Evolutionary conservation across 2,797 vertebrate species (phyloP).

Genomic region (Gallirallus australis): DNA sequence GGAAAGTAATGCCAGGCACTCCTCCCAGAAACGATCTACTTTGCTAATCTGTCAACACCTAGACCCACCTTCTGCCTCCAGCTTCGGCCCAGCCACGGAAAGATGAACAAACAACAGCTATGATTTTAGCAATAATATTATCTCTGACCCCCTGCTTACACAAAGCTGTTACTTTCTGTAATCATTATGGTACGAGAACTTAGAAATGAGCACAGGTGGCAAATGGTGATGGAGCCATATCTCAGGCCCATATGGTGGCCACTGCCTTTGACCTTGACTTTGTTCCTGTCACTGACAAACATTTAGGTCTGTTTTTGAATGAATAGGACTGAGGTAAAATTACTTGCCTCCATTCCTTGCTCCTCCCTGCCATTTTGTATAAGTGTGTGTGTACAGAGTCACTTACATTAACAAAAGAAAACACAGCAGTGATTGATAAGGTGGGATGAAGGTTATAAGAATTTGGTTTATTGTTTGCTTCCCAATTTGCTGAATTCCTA

Average conservation of each 20-base stretch:
- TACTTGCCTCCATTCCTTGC: neutral
- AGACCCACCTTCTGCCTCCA: neutral
- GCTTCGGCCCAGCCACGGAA: neutral
- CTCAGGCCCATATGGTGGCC: neutral
- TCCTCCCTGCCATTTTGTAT: neutral
- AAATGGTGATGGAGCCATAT: neutral
- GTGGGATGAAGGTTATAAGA: neutral
- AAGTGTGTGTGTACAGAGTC: neutral
- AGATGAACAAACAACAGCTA: neutral
- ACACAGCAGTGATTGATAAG: neutral
- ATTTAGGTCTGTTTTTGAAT: neutral
- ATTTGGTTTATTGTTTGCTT: neutral
- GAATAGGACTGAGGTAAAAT: neutral
- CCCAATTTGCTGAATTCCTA: neutral
- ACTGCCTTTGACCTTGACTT: slow-evolving; percentile 17
- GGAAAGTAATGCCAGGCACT: neutral
- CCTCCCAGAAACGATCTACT: neutral
- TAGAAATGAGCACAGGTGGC: neutral
- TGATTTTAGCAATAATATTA: neutral
- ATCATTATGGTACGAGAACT: neutral
- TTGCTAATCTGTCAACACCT: neutral
- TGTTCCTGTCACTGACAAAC: neutral
- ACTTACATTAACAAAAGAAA: neutral
- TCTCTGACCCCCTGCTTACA: neutral
- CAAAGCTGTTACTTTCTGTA: slow-evolving; percentile 16